Conservation (phyloP, 2,888 invertebrate species). For the Drosophila anomalata region DNA sequence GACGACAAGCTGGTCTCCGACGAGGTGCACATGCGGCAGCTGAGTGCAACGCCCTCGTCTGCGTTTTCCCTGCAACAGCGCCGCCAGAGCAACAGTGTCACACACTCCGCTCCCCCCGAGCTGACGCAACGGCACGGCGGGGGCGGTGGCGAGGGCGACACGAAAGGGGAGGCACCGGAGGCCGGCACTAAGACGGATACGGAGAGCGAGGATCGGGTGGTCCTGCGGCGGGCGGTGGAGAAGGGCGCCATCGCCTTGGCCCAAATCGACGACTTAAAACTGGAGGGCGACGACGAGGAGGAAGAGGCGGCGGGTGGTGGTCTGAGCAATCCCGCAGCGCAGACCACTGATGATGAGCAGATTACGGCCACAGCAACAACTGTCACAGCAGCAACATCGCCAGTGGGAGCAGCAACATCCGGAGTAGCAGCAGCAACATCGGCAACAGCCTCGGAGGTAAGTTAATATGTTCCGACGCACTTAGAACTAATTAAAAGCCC, state of each 20-base stretch:
- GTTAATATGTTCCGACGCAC: constrained; percentile 59
- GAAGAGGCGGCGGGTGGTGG: constrained; percentile 48
- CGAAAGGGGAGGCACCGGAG: constrained; percentile 21
- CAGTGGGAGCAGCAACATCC: constrained; percentile 10
- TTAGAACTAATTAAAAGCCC: constrained; percentile 69
- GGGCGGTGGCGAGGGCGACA: constrained; percentile 1
- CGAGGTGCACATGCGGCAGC: constrained; percentile 76
- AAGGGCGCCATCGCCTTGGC: constrained; percentile 72
- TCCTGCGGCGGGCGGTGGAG: constrained; percentile 57
- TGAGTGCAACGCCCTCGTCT: constrained; percentile 76
- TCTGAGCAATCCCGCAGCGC: constrained; percentile 71
- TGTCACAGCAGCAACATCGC: constrained; percentile 5
- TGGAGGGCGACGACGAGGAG: constrained; percentile 53
- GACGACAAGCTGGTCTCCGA: constrained; percentile 81
- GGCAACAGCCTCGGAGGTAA: constrained; percentile 73
- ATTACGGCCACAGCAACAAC: constrained; percentile 43
- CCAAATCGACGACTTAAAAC: constrained; percentile 69
- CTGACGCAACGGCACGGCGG: constrained; percentile 47
- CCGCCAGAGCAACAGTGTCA: constrained; percentile 53
- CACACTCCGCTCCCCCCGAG: constrained; percentile 67
- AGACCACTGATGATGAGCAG: constrained; percentile 69
- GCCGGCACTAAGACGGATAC: not conserved
- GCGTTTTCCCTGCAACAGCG: constrained; percentile 59
- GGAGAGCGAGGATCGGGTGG: constrained; percentile 51
- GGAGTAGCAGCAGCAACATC: constrained; percentile 17